A percentile compares a stretch with the other conserved stretches of the same genome.
Conservation (phyloP, 1,140 invertebrate genomes). For the Drosophila truncata region DNA sequence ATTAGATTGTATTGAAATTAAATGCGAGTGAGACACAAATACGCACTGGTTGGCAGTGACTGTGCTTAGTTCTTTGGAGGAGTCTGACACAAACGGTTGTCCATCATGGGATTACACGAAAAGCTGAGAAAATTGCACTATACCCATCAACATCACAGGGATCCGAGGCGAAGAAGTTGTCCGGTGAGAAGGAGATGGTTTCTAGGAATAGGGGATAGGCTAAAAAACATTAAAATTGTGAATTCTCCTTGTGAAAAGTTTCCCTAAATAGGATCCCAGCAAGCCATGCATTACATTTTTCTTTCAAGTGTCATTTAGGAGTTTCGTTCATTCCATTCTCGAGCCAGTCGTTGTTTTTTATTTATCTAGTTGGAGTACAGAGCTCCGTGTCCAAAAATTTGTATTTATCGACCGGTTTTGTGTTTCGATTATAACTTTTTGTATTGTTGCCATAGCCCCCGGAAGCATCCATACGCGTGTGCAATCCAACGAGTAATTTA, state of each 20-base stretch:
- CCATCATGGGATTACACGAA: conserved; percentile 41
- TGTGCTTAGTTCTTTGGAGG: conserved; percentile 20
- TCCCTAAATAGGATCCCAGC: not conserved
- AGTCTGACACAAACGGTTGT: conserved; percentile 10
- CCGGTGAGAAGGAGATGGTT: conserved; percentile 4
- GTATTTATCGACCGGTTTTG: conserved; percentile 6
- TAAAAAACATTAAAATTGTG: not conserved
- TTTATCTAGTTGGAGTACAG: conserved; percentile 26
- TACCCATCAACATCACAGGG: not conserved
- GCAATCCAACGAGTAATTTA: not conserved
- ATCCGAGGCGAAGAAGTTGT: conserved; percentile 3
- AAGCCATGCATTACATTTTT: not conserved
- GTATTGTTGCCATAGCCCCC: not conserved
- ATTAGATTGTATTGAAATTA: conserved; percentile 44
- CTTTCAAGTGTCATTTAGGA: not conserved
- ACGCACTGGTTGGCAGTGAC: conserved; percentile 4
- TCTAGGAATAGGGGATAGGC: not conserved
- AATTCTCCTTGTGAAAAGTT: not conserved
- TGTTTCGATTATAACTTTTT: conserved; percentile 6
- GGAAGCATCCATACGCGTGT: conserved; percentile 1
- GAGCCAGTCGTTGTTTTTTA: conserved; percentile 34
- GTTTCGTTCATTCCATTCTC: not conserved
- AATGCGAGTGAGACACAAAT: conserved; percentile 7
- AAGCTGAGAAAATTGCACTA: conserved; percentile 27
- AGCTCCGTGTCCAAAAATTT: conserved; percentile 31